These are phyloP conservation scores for Harpegnathos saltator DNA, from an alignment of 1,140 invertebrate species.

Conservation along the genomic window DNA sequence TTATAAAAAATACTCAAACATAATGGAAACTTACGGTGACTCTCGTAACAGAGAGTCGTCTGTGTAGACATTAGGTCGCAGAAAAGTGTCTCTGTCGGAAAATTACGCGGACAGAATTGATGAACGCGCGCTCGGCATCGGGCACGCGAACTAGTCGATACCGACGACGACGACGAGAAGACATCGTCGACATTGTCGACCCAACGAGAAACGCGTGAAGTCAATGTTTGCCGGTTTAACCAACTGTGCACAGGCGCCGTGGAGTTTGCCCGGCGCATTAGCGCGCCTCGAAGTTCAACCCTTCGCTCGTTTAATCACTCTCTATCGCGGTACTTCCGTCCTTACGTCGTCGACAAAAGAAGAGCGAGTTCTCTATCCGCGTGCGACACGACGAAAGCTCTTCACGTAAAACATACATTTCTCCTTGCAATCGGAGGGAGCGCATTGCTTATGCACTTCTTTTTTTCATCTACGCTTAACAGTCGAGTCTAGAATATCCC, in stretches of 20 bases:
- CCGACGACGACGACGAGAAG: constrained; percentile 17
- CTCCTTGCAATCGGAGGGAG: neutral
- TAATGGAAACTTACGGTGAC: too few species aligned
- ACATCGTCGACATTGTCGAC: constrained; percentile 35
- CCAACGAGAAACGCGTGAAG: constrained; percentile 51
- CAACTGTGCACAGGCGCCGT: constrained; percentile 75
- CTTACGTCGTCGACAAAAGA: constrained; percentile 39
- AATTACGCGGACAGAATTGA: too few species aligned
- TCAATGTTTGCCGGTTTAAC: constrained; percentile 83
- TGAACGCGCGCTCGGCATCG: neutral
- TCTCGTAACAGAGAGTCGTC: too few species aligned
- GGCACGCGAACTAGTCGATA: neutral
- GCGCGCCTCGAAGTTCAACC: constrained; percentile 74
- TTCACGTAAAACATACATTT: constrained; percentile 35
- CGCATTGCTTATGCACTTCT: neutral
- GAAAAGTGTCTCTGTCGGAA: too few species aligned
- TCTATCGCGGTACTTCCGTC: constrained; percentile 48
- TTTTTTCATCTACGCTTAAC: constrained; percentile 7
- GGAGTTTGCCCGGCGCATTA: constrained; percentile 79
- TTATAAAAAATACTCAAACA: too few species aligned
- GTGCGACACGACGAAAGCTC: neutral
- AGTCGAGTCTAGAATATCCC: neutral
- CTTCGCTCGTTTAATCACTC: constrained; percentile 77
- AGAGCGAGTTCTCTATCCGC: constrained; percentile 12
- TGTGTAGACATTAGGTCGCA: too few species aligned